Evolutionary conservation across 2,797 vertebrate genomes (phyloP), one percentile per base, ranked within the genome.

Genomic region (Tympanoctomys barrerae): DNA sequence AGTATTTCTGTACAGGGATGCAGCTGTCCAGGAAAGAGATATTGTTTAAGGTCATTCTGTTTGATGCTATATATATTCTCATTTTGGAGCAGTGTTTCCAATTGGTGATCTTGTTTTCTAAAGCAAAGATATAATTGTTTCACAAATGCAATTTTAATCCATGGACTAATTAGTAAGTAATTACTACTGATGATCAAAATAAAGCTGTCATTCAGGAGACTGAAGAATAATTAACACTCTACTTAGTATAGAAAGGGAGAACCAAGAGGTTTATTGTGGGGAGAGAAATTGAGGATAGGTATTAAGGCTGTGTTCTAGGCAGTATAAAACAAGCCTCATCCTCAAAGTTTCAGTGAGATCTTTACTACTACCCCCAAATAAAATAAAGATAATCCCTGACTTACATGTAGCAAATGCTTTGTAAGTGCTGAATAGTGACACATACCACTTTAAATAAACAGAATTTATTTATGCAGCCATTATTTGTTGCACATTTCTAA

Each of bases 61-160:
- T 91, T 96, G 78, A 79, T 89, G n/a, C 49, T 82, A 24, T 88
- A 0, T 82, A 0, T 82, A 16, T 91, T 89, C 59, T 84, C 24
- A 49, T 91, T 94, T 93, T 89, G 28, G n/a, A 92, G 31, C 33
- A 73, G 1, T 93, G 26, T 84, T 83, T 87, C 77, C 78, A 87
- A 36, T 75, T 66, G 52, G 42, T 92, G 21, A 66, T 91, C 54
- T 92, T 86, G 5, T 95, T 90, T 91, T 78, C 81, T 93, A 81
- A 91, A 73, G 33, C 73, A 88, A 66, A 91, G 22, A 64, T 82
- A 7, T 31, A 78, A 64, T 39, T 81, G 7, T 83, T 95, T 10
- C 80, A 9, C 61, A 87, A 59, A 59, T 93, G 5, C 19, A 71
- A 12, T 39, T 94, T 88, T 87, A 95, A 82, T 85, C 42, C 31